Conservation (phyloP, 2,113 vertebrate species). For the Pseudorectes ferrugineus region DNA sequence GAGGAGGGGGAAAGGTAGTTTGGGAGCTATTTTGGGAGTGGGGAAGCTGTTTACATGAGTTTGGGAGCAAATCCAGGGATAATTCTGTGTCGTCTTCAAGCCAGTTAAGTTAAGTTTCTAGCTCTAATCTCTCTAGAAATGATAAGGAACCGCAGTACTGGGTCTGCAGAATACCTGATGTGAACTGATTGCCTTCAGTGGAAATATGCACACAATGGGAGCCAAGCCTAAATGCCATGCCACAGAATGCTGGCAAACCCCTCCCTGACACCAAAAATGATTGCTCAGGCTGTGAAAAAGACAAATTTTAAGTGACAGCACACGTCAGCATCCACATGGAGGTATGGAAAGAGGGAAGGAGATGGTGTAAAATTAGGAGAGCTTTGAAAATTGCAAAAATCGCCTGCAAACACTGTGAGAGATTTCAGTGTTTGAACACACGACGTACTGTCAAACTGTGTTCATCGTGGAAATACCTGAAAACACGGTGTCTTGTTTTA, state of each 20-base stretch:
- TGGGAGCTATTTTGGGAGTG: not conserved
- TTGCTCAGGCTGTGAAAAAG: not conserved
- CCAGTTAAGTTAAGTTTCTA: not conserved
- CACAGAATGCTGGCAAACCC: not conserved
- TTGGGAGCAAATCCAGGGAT: not conserved
- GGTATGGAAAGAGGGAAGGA: not conserved
- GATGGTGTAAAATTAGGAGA: not conserved
- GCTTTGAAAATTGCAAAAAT: not conserved
- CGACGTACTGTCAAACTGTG: not conserved
- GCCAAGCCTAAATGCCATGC: not conserved
- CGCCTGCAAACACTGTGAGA: not conserved
- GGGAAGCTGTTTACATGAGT: not conserved
- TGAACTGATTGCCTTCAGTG: not conserved
- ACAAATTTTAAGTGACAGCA: not conserved
- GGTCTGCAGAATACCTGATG: not conserved
- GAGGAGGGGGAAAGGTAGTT: not conserved
- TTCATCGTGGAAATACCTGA: not conserved
- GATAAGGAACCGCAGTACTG: not conserved
- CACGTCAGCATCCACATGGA: not conserved
- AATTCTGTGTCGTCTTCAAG: not conserved
- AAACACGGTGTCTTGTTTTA: not conserved
- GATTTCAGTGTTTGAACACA: not conserved
- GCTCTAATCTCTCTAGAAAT: not conserved
- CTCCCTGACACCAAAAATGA: not conserved
- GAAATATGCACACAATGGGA: not conserved